Evolutionary conservation across 2,797 vertebrate species (phyloP).

Genomic region (Ispidina lecontei): DNA sequence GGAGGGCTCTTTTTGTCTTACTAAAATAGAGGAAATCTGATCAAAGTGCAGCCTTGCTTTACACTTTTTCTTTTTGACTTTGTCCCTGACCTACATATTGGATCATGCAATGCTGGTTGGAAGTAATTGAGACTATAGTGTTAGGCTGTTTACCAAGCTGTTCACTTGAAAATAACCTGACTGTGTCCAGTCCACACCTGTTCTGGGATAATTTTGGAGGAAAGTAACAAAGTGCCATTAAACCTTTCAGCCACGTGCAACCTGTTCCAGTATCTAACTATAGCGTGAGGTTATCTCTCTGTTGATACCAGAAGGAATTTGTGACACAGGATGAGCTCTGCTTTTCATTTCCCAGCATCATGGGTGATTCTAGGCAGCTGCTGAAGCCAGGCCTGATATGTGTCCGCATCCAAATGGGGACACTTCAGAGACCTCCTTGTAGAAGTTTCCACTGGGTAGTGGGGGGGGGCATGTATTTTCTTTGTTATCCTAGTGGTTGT

Average conservation of each 20-base stretch:
- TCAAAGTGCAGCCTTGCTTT: constrained; percentile 49
- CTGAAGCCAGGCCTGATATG: not conserved
- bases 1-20: constrained; percentile 60
- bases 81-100: constrained; percentile 71
- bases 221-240: not conserved
- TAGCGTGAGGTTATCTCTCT: not conserved
- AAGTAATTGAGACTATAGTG: constrained; percentile 51
- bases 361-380: not conserved
- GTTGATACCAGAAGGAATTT: not conserved
- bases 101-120: constrained; percentile 47
- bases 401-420: not conserved
- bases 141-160: constrained; percentile 68
- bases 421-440: not conserved
- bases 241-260: not conserved
- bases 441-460: not conserved
- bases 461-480: not conserved
- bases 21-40: constrained; percentile 59
- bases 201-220: constrained; percentile 13
- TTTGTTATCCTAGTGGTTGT: constrained; percentile 44
- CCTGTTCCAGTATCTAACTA: not conserved
- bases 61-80: constrained; percentile 66
- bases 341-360: fast-evolving
- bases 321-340: fast-evolving
- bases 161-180: constrained; percentile 66
- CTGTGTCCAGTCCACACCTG: constrained; percentile 49